Conservation (phyloP, 2,888 invertebrate species). For the Tetanocera ferruginea region DNA sequence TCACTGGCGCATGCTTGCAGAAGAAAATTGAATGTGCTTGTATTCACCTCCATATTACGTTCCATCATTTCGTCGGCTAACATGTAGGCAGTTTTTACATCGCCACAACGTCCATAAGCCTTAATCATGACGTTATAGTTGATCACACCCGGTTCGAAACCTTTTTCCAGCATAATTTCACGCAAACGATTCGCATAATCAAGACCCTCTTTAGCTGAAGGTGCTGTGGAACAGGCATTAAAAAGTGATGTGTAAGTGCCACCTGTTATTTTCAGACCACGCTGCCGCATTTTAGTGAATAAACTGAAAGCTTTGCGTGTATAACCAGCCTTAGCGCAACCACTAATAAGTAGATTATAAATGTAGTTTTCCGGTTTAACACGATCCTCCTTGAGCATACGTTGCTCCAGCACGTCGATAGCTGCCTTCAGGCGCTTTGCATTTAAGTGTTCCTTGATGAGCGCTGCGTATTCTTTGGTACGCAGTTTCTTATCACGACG, state of each 20-base stretch:
- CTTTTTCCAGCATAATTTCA: conserved; percentile 78
- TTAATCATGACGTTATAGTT: conserved; percentile 93
- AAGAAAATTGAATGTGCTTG: conserved; percentile 83
- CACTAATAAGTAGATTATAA: conserved; percentile 86
- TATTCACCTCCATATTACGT: conserved; percentile 74
- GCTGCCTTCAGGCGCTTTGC: conserved; percentile 82
- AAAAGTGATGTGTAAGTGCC: conserved; percentile 89
- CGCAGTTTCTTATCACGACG: conserved; percentile 72
- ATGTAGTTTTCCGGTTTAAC: conserved; percentile 85
- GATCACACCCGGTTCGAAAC: conserved; percentile 78
- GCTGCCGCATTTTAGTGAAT: conserved; percentile 85
- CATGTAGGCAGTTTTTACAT: conserved; percentile 81
- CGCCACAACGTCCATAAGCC: conserved; percentile 88
- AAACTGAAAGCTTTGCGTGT: conserved; percentile 88
- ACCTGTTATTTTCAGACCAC: conserved; percentile 77
- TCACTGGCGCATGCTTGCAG: conserved; percentile 88
- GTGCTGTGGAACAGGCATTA: conserved; percentile 88
- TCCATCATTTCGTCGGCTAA: conserved; percentile 87
- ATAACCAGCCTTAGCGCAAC: conserved; percentile 86
- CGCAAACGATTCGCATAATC: conserved; percentile 77
- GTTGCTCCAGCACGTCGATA: conserved; percentile 81
- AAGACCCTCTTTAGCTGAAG: conserved; percentile 78
- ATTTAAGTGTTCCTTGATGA: conserved; percentile 78
- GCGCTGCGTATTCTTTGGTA: conserved; percentile 77
- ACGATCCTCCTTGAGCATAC: conserved; percentile 82